phyloP scores from a whole-genome alignment of 2,113 vertebrate genomes.

The Sinocyclocheilus anophthalmus region DNA sequence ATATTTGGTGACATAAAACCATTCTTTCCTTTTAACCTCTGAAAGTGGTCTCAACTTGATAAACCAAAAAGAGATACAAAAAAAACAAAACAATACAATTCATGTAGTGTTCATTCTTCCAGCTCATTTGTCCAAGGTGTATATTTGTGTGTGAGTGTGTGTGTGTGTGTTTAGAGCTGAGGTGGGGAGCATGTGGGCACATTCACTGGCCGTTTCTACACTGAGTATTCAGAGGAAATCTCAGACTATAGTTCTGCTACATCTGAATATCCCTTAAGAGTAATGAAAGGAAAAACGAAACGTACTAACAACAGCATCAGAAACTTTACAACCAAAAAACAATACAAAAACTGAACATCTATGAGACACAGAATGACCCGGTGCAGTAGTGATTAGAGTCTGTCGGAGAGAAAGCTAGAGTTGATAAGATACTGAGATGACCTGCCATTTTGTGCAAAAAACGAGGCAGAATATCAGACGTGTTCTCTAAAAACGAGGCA shows the following conservation, averaged over 20 bases:
- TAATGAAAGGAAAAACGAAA: conserved; percentile 39
- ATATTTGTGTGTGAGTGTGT: background rate
- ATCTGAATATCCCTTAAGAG: conserved; percentile 69
- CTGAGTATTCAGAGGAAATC: conserved; percentile 72
- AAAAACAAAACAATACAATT: conserved; percentile 49
- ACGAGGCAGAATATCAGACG: conserved; percentile 63
- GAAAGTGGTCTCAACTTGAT: conserved; percentile 60
- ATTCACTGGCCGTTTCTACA: conserved; percentile 73
- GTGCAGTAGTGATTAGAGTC: conserved; percentile 80
- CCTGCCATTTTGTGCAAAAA: conserved; percentile 76
- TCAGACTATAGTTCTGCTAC: conserved; percentile 76
- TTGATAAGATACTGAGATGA: conserved; percentile 78
- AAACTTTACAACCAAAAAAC: conserved; percentile 62
- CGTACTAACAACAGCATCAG: conserved; percentile 32
- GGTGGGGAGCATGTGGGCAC: conserved; percentile 45
- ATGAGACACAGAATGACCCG: conserved; percentile 69
- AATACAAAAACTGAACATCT: conserved; percentile 65
- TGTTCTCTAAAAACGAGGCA: conserved; percentile 66
- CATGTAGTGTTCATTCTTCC: conserved; percentile 74
- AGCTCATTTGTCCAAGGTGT: conserved; percentile 56
- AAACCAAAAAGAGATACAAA: conserved; percentile 51
- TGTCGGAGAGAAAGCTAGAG: conserved; percentile 69
- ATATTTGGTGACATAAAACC: conserved; percentile 67
- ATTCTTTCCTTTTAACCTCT: conserved; percentile 49
- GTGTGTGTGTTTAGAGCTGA: conserved; percentile 22